Evolutionary conservation across 2,888 invertebrate species (phyloP), one percentile per base, ranked within the genome.

Genomic region (Sphaeridia pumilis): DNA sequence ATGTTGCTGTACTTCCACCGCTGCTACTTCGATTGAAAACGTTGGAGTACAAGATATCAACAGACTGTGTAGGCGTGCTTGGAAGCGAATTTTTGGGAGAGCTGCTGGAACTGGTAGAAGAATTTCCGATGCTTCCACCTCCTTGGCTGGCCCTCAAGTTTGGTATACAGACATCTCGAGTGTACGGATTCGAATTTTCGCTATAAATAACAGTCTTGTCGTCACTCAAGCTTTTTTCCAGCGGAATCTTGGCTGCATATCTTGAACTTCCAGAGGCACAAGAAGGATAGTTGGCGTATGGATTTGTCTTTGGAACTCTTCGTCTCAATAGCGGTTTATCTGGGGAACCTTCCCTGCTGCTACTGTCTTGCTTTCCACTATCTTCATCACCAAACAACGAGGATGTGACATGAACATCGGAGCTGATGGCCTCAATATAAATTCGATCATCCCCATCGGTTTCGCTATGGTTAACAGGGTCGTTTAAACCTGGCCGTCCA

Each of bases 41-140:
- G 17, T 14, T 12, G 17, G 59, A 51, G 27, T 59, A 65, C 1
- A 60, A 38, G 2, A 57, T 50, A 46, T 65, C 65, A 7, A 61
- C 59, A 1, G 64, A 63, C 35, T 62, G 62, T 20, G 63, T 62
- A 2, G 65, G 65, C 10, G 65, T 65, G 28, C 65, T 58, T 0
- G 62, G 62, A 2, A 61, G 46, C 2, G 65, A 65, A 47, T 56
- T 63, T 36, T 59, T 46, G 2, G 56, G 61, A 1, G 61, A 56
- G 43, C 58, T 62, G 27, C 62, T 63, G 2, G 65, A 65, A 52
- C 63, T 63, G 20, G 60, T 63, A 1, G 65, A 65, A 14, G 63
- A 62, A 43, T 63, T 64, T 2, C 63, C 58, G 24, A 48, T 45
- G 38, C 42, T 47, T 2, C 54, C 49, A 26, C 45, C 21, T 26